These are phyloP conservation scores for Criorhina ranunculi DNA, from an alignment of 2,888 invertebrate species.

Conservation along the genomic window DNA sequence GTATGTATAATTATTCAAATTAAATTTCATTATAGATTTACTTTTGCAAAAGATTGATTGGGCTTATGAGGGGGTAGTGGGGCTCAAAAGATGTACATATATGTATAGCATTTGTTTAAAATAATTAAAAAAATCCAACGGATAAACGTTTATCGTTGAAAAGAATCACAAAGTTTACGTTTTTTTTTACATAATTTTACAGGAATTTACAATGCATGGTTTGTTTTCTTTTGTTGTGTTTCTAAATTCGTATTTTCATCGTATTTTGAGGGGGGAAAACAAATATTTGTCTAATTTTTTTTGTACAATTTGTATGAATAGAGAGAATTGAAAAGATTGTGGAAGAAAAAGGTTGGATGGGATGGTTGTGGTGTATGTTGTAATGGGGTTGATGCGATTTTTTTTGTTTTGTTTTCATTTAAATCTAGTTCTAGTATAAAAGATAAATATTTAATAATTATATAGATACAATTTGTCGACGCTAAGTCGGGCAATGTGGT, in stretches of 20 bases:
- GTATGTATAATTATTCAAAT: constrained; percentile 29
- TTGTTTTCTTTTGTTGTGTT: constrained; percentile 35
- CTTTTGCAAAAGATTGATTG: constrained; percentile 57
- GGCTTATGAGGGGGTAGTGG: not conserved
- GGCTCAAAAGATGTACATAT: constrained; percentile 27
- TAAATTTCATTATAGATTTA: constrained; percentile 44
- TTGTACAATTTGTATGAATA: constrained; percentile 51
- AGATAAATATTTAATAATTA: constrained; percentile 67
- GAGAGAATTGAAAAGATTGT: constrained; percentile 7
- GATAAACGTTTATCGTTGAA: constrained; percentile 68
- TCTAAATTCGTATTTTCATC: constrained; percentile 63
- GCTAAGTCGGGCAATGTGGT: constrained; percentile 48
- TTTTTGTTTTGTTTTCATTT: constrained; percentile 24
- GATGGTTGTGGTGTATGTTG: not conserved
- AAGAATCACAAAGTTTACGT: constrained; percentile 65
- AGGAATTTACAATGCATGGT: constrained; percentile 72
- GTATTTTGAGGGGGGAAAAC: constrained; percentile 5
- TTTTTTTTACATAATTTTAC: constrained; percentile 75
- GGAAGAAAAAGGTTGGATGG: constrained; percentile 12
- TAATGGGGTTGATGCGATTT: not conserved
- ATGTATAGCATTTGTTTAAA: constrained; percentile 27
- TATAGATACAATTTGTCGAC: constrained; percentile 68
- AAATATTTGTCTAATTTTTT: constrained; percentile 40
- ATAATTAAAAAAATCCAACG: constrained; percentile 66
- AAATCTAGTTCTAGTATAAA: constrained; percentile 67